A percentile compares a stretch with the other conserved stretches of the same genome.
Evolutionary conservation across 2,797 vertebrate species (phyloP).

Genomic region (Lepus oiostolus): DNA sequence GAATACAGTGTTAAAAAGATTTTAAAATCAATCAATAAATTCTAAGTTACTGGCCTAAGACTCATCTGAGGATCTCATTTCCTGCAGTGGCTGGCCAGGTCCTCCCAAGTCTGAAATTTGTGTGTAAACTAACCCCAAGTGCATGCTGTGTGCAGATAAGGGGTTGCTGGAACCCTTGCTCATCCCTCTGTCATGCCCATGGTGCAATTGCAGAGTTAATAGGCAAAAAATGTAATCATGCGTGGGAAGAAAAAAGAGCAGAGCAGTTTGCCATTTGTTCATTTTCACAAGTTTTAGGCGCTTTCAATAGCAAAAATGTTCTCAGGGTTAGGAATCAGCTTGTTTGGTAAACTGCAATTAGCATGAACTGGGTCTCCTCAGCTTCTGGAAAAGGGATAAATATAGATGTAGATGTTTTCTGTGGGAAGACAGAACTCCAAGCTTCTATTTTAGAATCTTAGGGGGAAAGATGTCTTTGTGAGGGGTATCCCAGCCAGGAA

Average conservation of each 20-base stretch:
- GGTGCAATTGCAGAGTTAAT: conserved; percentile 66
- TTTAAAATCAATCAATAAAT: neutral
- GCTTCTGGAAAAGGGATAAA: conserved; percentile 76
- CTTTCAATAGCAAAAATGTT: conserved; percentile 74
- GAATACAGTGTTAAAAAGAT: neutral
- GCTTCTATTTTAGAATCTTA: conserved; percentile 79
- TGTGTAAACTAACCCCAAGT: neutral
- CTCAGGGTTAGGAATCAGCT: conserved; percentile 73
- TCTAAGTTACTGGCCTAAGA: neutral
- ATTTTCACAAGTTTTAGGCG: conserved; percentile 80
- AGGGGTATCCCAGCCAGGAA: conserved; percentile 57
- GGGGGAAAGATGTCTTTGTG: neutral
- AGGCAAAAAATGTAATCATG: conserved; percentile 69
- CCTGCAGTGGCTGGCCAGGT: neutral
- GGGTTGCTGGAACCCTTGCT: conserved; percentile 14
- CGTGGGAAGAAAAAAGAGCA: conserved; percentile 79
- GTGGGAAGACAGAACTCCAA: conserved; percentile 54
- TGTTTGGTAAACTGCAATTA: conserved; percentile 82
- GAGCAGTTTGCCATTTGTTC: conserved; percentile 76
- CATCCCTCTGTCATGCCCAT: neutral
- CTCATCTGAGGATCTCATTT: neutral
- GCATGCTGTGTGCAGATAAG: neutral
- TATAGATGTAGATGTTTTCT: conserved; percentile 81
- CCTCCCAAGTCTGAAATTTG: neutral
- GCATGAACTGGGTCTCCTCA: conserved; percentile 77